A percentile compares a stretch with the other conserved stretches of the same genome.
Evolutionary conservation across 1,140 invertebrate species (phyloP).

Genomic region (Leptinotarsa lineolata): DNA sequence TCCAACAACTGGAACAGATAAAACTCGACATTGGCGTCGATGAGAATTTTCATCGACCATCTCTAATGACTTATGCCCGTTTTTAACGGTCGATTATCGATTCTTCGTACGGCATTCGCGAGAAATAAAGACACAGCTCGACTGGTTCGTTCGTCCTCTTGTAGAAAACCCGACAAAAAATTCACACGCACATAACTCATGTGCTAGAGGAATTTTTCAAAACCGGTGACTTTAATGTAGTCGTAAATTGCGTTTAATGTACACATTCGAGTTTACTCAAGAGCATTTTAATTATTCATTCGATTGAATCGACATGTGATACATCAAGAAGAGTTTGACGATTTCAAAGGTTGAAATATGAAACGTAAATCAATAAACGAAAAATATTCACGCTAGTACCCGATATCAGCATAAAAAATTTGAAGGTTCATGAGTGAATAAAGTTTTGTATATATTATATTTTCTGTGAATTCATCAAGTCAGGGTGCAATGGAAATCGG

Average conservation of each 20-base stretch:
- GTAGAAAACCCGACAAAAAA: slow-evolving; percentile 3
- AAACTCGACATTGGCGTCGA: slow-evolving; percentile 13
- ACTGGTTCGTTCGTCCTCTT: slow-evolving; percentile 16
- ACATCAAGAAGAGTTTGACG: neutral
- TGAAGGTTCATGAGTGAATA: too few relatives aligned
- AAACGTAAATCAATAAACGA: too few relatives aligned
- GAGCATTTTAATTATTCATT: slow-evolving; percentile 10
- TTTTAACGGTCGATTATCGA: slow-evolving; percentile 25
- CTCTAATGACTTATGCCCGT: slow-evolving; percentile 16
- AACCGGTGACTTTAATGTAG: slow-evolving; percentile 17
- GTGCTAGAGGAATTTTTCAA: slow-evolving; percentile 15
- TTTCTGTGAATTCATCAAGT: too few relatives aligned
- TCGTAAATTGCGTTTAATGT: slow-evolving; percentile 18
- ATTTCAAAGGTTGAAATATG: neutral
- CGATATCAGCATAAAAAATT: too few relatives aligned
- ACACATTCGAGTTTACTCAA: slow-evolving; percentile 8
- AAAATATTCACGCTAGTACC: too few relatives aligned
- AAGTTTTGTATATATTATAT: too few relatives aligned
- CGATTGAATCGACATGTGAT: slow-evolving; percentile 5
- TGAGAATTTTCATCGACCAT: slow-evolving; percentile 9
- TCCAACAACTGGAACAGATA: neutral
- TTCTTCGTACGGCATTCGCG: slow-evolving; percentile 6
- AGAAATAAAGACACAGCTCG: slow-evolving; percentile 13
- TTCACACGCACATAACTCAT: slow-evolving; percentile 5
- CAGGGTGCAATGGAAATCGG: too few relatives aligned